Evolutionary conservation across 2,797 vertebrate species (phyloP).

Genomic region (Bufotes viridis): DNA sequence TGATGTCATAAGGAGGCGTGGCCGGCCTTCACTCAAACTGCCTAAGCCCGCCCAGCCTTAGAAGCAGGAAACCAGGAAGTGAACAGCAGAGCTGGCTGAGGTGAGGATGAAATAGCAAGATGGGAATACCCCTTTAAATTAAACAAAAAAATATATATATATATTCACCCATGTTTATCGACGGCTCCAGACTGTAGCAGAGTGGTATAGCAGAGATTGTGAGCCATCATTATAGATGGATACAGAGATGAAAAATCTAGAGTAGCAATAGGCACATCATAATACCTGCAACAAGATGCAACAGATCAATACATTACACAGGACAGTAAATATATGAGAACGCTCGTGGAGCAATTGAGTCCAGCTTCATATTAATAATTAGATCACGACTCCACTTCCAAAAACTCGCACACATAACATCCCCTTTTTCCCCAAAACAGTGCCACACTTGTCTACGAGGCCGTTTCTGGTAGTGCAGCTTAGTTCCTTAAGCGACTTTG

Average conservation of each 20-base stretch:
- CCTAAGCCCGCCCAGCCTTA: no score
- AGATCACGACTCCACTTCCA: background rate
- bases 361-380: background rate
- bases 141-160: background rate
- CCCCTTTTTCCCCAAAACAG: background rate
- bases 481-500: background rate
- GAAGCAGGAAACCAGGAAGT: no score
- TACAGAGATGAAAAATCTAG: constrained; percentile 94
- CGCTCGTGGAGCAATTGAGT: no score
- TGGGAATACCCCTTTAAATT: no score
- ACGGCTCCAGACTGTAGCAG: constrained; percentile 80
- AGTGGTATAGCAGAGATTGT: constrained; percentile 93
- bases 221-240: constrained; percentile 95
- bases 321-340: background rate
- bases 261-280: constrained; percentile 86
- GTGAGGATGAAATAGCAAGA: no score
- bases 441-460: background rate
- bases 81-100: no score
- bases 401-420: background rate
- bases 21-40: no score
- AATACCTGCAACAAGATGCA: constrained; percentile 78
- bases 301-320: background rate
- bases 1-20: no score
- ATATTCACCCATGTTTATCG: constrained; percentile 77
- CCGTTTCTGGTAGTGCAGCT: background rate